phyloP scores from a whole-genome alignment of 35 echinoderm and acorn worm genomes.

The Lytechinus pictus region DNA sequence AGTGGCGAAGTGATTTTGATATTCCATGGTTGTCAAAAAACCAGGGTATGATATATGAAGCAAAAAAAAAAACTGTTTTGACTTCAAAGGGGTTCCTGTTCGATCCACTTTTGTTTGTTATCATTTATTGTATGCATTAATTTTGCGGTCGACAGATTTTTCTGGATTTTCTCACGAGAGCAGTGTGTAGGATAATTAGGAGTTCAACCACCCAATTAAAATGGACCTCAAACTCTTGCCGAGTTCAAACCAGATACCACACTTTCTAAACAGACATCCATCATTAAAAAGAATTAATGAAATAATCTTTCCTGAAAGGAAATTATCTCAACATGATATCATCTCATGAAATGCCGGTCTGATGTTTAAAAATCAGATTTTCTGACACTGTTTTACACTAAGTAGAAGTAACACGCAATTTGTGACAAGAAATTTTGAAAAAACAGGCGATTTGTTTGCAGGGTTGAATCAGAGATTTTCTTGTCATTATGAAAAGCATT shows the following conservation, averaged over 20 bases:
- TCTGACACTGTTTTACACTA: too few species aligned
- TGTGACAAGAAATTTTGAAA: too few species aligned
- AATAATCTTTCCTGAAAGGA: neutral
- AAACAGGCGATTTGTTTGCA: too few species aligned
- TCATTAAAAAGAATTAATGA: neutral
- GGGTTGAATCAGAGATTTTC: too few species aligned
- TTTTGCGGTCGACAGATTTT: slow-evolving; percentile 32
- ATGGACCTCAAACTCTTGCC: neutral
- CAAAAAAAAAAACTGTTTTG: neutral
- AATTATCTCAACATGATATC: neutral
- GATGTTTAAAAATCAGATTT: too few species aligned
- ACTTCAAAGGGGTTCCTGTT: slow-evolving; percentile 17
- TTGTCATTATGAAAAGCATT: too few species aligned
- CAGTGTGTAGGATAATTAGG: neutral
- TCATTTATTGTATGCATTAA: slow-evolving; percentile 50
- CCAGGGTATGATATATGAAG: neutral
- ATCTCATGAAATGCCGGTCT: too few species aligned
- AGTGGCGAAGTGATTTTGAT: slow-evolving; percentile 43
- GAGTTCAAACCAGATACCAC: neutral
- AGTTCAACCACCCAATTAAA: slow-evolving; percentile 5
- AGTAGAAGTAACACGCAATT: too few species aligned
- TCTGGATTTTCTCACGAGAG: slow-evolving; percentile 33
- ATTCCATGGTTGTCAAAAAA: slow-evolving; percentile 41
- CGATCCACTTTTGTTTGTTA: slow-evolving; percentile 22
- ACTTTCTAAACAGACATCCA: neutral